A percentile compares a stretch with the other conserved stretches of the same genome.
Evolutionary conservation across 2,797 vertebrate genomes (phyloP).

Genomic region (Furcifer pardalis): DNA sequence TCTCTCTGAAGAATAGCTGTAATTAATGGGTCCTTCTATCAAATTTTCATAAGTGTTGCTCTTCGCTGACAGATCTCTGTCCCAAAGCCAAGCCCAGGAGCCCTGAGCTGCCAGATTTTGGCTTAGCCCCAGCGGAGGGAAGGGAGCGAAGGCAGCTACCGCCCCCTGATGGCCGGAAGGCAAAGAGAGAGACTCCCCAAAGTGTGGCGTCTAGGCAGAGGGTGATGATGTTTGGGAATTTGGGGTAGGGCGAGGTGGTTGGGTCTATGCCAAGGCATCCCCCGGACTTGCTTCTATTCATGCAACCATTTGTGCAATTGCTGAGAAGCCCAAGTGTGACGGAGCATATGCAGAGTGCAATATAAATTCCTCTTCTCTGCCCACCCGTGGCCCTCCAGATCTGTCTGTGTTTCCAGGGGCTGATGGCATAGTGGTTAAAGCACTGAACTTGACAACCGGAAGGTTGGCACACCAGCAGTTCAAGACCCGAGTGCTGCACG

Average conservation of each 20-base stretch:
- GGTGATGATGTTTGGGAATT: too few relatives aligned
- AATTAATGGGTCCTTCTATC: conserved; percentile 16
- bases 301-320: not conserved
- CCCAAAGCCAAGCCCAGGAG: not conserved
- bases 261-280: too few relatives aligned
- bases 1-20: not conserved
- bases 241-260: accelerated
- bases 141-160: not conserved
- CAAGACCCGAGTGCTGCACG: too few relatives aligned
- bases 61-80: conserved; percentile 3
- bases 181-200: too few relatives aligned
- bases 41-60: conserved; percentile 24
- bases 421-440: too few relatives aligned
- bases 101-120: not conserved
- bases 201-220: too few relatives aligned
- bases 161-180: not conserved
- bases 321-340: too few relatives aligned
- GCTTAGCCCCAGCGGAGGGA: not conserved
- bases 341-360: not conserved
- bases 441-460: too few relatives aligned
- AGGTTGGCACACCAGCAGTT: too few relatives aligned
- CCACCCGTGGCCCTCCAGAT: not conserved
- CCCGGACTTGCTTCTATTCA: not conserved
- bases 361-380: not conserved
- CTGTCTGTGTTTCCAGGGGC: too few relatives aligned